Percentiles rank a stretch among this genome's conserved stretches.
Evolutionary conservation across 2,888 invertebrate species (phyloP).

Genomic region (Trichopoda pennipes): DNA sequence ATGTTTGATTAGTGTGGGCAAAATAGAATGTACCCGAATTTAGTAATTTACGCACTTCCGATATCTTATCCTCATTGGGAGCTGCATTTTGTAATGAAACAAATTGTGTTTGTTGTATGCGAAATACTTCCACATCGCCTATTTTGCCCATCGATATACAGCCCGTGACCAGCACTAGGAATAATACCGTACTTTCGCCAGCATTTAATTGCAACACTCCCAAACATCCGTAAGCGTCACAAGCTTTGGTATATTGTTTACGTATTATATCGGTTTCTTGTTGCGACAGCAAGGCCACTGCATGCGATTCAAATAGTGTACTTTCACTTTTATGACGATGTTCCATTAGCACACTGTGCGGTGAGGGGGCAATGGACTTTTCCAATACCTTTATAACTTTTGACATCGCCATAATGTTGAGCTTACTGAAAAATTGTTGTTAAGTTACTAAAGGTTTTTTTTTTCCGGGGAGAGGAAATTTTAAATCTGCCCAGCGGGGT

Average conservation of each 20-base stretch:
- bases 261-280: constrained; percentile 95
- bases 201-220: constrained; percentile 95
- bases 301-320: constrained; percentile 94
- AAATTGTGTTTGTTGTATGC: constrained; percentile 95
- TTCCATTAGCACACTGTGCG: constrained; percentile 94
- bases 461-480: not conserved
- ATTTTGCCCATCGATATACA: constrained; percentile 98
- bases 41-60: constrained; percentile 90
- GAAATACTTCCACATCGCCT: constrained; percentile 95
- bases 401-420: constrained; percentile 91
- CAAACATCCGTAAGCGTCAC: constrained; percentile 97
- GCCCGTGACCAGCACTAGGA: constrained; percentile 95
- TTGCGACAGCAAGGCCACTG: constrained; percentile 85
- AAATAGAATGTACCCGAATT: constrained; percentile 99
- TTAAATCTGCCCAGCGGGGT: not conserved
- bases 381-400: constrained; percentile 95
- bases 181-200: constrained; percentile 91
- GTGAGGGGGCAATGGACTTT: constrained; percentile 91
- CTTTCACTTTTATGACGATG: constrained; percentile 93
- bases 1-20: constrained; percentile 82
- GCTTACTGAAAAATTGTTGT: not conserved
- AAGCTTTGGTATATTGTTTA: constrained; percentile 92
- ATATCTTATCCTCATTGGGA: constrained; percentile 84
- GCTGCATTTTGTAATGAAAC: constrained; percentile 90
- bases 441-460: too few species aligned